phyloP scores from a whole-genome alignment of 1,140 invertebrate species.

The Drosophila punjabiensis region DNA sequence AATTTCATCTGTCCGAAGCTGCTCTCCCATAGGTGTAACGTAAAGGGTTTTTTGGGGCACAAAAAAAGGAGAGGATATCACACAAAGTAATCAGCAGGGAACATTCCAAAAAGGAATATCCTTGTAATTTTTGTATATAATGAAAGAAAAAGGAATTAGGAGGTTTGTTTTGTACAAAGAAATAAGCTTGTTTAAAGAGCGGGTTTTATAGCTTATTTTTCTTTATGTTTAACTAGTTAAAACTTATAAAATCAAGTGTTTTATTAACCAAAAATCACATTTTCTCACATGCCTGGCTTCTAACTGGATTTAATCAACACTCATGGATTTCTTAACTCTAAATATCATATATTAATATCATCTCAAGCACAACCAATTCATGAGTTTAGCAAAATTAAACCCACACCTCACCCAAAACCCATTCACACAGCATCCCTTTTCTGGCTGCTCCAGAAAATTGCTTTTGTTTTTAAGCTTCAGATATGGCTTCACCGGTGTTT shows the following conservation, averaged over 20 bases:
- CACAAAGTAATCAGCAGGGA: slow-evolving; percentile 66
- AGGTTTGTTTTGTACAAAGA: background rate
- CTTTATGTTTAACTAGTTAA: background rate
- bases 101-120: background rate
- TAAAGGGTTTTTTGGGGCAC: slow-evolving; percentile 1
- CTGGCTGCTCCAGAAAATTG: slow-evolving; percentile 37
- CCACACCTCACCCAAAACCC: background rate
- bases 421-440: slow-evolving; percentile 18
- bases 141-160: background rate
- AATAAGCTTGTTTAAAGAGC: background rate
- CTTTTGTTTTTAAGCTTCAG: slow-evolving; percentile 50
- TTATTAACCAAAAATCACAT: background rate
- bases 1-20: slow-evolving; percentile 40
- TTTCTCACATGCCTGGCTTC: background rate
- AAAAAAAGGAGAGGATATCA: slow-evolving; percentile 10
- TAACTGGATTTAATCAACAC: background rate
- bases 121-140: slow-evolving; percentile 4
- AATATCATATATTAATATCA: background rate
- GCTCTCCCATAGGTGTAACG: slow-evolving; percentile 18
- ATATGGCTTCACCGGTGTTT: slow-evolving; percentile 7
- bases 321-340: background rate
- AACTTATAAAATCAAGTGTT: background rate
- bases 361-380: slow-evolving; percentile 8
- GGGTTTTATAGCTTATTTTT: background rate
- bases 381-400: slow-evolving; percentile 13